Percentiles rank a stretch among this genome's conserved stretches.
phyloP scores from a whole-genome alignment of 2,888 invertebrate species.

The Polylopha cassiicola region DNA sequence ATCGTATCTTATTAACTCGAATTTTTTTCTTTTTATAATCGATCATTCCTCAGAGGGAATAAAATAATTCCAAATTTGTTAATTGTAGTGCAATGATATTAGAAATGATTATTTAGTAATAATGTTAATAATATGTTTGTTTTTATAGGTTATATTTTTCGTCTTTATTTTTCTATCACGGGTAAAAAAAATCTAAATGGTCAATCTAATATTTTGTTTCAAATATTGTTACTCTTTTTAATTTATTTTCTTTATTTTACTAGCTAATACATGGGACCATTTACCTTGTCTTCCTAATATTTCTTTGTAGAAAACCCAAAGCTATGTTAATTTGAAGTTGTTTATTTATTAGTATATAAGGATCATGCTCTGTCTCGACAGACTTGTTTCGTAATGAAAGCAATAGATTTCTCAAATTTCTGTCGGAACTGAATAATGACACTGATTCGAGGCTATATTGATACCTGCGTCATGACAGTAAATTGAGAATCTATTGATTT shows the following conservation, averaged over 20 bases:
- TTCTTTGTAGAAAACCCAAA: slow-evolving; percentile 66
- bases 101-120: slow-evolving; percentile 47
- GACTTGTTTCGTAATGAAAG: slow-evolving; percentile 14
- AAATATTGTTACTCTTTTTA: slow-evolving; percentile 47
- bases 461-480: slow-evolving; percentile 9
- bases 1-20: slow-evolving; percentile 53
- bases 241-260: slow-evolving; percentile 49
- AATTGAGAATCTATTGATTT: slow-evolving; percentile 24
- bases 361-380: slow-evolving; percentile 35
- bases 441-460: slow-evolving; percentile 10
- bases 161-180: slow-evolving; percentile 25
- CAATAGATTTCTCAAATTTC: slow-evolving; percentile 24
- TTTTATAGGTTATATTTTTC: slow-evolving; percentile 19
- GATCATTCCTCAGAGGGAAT: slow-evolving; percentile 67
- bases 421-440: slow-evolving; percentile 2
- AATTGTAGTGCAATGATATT: slow-evolving; percentile 73
- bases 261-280: slow-evolving; percentile 53
- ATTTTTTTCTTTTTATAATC: slow-evolving; percentile 62
- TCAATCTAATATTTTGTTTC: slow-evolving; percentile 25
- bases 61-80: slow-evolving; percentile 65
- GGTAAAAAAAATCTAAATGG: slow-evolving; percentile 30
- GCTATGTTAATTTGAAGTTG: slow-evolving; percentile 58
- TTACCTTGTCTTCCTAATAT: slow-evolving; percentile 61
- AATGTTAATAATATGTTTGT: slow-evolving; percentile 22
- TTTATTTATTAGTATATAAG: slow-evolving; percentile 60